Evolutionary conservation across 2,888 invertebrate species (phyloP).

Genomic region (Lucinisca nassula): DNA sequence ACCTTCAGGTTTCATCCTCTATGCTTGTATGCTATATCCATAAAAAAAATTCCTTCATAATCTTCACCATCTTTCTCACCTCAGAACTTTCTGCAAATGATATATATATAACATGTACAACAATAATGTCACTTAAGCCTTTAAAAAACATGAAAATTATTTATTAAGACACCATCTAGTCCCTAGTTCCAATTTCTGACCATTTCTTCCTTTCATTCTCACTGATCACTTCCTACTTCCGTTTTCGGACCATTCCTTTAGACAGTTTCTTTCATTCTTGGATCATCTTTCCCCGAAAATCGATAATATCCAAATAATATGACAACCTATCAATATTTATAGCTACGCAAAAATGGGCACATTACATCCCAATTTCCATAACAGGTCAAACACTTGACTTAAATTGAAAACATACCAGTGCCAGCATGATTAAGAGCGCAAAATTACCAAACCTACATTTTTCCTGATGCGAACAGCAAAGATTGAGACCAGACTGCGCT

Average conservation of each 20-base stretch:
- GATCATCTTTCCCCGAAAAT: slow-evolving; percentile 20
- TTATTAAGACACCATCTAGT: too few species aligned
- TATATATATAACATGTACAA: too few species aligned
- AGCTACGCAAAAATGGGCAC: slow-evolving; percentile 5
- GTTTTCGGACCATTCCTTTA: background rate
- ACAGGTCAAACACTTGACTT: background rate
- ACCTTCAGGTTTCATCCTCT: background rate
- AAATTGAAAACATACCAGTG: background rate
- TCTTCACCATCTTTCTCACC: background rate
- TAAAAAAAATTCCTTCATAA: background rate
- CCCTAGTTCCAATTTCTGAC: too few species aligned
- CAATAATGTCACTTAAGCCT: too few species aligned
- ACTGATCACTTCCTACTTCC: too few species aligned
- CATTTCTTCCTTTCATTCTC: too few species aligned
- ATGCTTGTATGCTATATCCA: background rate
- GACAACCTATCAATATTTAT: slow-evolving; percentile 58
- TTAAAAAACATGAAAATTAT: too few species aligned
- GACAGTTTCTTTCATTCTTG: background rate
- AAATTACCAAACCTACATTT: too few species aligned
- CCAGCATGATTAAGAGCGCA: too few species aligned
- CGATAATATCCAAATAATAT: slow-evolving; percentile 65
- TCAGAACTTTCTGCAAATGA: slow-evolving; percentile 5
- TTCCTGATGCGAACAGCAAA: too few species aligned
- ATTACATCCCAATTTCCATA: slow-evolving; percentile 18
- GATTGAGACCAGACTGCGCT: too few species aligned